Conservation (phyloP, 2,113 vertebrate genomes). For the Ctenodactylus gundi region DNA sequence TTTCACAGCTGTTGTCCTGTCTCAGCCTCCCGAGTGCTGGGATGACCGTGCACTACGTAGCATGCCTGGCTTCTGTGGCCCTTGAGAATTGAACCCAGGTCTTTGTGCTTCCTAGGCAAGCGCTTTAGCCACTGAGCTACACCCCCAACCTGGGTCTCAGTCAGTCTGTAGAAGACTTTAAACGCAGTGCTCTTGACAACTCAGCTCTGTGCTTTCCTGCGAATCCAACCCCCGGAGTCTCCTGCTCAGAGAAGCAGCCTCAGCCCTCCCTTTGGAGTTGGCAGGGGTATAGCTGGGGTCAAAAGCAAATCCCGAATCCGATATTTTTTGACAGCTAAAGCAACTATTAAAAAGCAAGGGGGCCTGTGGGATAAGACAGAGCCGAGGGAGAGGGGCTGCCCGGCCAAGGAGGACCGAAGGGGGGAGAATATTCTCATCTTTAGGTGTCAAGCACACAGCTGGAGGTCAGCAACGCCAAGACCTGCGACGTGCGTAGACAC, state of each 20-base stretch:
- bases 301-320: background rate
- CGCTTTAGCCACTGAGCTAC: too few relatives aligned
- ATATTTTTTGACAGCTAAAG: background rate
- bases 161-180: background rate
- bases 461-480: background rate
- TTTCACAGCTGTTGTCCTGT: too few relatives aligned
- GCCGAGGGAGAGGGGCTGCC: too few relatives aligned
- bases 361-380: too few relatives aligned
- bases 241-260: background rate
- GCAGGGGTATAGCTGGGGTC: background rate
- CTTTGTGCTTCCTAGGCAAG: too few relatives aligned
- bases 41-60: too few relatives aligned
- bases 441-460: background rate
- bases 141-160: too few relatives aligned
- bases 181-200: rapidly evolving
- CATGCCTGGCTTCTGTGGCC: too few relatives aligned
- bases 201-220: background rate
- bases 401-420: too few relatives aligned
- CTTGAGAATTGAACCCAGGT: too few relatives aligned
- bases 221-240: rapidly evolving
- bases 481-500: background rate
- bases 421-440: background rate
- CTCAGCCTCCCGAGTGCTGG: too few relatives aligned
- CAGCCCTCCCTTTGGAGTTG: too few relatives aligned
- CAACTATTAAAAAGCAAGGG: background rate